Conservation (phyloP, 2,113 vertebrate species). For the Gulo gulo region DNA sequence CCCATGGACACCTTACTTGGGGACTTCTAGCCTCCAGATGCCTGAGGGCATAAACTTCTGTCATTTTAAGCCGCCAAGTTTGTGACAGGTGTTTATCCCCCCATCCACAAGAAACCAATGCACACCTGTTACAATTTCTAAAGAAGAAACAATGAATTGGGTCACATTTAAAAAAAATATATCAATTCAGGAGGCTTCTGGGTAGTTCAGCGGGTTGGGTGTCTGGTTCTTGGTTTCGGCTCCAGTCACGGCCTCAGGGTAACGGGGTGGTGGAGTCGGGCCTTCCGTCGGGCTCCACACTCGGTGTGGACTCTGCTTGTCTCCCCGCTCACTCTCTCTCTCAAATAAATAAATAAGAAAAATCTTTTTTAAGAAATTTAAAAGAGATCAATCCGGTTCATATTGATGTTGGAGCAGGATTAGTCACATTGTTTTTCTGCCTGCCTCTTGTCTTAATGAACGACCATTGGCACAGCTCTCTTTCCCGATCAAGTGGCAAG, state of each 20-base stretch:
- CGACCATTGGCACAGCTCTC: background rate
- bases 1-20: background rate
- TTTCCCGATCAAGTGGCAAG: background rate
- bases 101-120: background rate
- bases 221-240: background rate
- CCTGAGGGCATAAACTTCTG: background rate
- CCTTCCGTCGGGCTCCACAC: background rate
- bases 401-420: background rate
- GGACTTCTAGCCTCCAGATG: background rate
- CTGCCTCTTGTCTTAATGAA: background rate
- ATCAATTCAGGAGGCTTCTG: background rate
- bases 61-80: background rate
- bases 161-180: background rate
- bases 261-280: background rate
- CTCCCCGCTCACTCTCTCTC: no score
- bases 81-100: background rate
- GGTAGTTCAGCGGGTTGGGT: background rate
- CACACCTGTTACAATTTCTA: background rate
- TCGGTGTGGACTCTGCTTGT: background rate
- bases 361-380: background rate
- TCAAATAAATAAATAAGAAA: background rate
- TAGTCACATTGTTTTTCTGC: background rate
- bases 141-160: background rate
- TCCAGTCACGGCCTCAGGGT: background rate
- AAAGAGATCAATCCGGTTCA: background rate